Evolutionary conservation across 2,888 invertebrate genomes (phyloP), one percentile per base, ranked within the genome.

Genomic region (Eremobia ochroleuca): DNA sequence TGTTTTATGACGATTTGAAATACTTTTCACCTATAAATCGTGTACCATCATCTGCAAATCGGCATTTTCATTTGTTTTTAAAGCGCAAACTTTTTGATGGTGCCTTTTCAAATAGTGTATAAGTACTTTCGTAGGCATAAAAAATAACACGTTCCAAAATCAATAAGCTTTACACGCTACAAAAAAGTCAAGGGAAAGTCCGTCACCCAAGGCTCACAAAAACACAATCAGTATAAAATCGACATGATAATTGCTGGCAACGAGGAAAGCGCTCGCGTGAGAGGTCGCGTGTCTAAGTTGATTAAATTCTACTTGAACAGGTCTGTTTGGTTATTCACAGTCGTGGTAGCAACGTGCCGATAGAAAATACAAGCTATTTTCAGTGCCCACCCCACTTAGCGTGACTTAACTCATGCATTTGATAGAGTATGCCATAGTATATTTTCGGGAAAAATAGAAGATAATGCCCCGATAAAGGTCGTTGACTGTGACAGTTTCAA

Each of bases 241-340:
- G 90, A 90, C 90, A 89, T 88, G 89, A 90, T 90, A 90, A 90
- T 92, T 89, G 88, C 86, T 71, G 81, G 85, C 87, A 88, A 89
- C 90, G 86, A 89, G 88, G 89, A 85, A 90, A 82, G 81, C 74
- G 77, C 79, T 87, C 69, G 88, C 83, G 89, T 86, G 89, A 89
- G 91, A 87, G 87, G 82, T 92, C 86, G 92, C 92, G 91, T 92
- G 92, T 88, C 88, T 77, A 73, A 85, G 86, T 88, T 92, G 91
- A 92, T 92, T 92, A 92, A 91, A 91, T 89, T 90, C 90, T 85
- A 88, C 90, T 90, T 79, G 86, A 88, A 86, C 87, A 82, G 81
- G 86, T 89, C 88, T 89, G 90, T 91, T 90, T 91, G 86, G 84
- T 87, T 88, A 87, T 88, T 90, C 87, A 86, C 87, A 85, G 84